Conservation (phyloP, 30 jellyfish, hydroid and myxozoan genomes). For the Sanderia malayensis region DNA sequence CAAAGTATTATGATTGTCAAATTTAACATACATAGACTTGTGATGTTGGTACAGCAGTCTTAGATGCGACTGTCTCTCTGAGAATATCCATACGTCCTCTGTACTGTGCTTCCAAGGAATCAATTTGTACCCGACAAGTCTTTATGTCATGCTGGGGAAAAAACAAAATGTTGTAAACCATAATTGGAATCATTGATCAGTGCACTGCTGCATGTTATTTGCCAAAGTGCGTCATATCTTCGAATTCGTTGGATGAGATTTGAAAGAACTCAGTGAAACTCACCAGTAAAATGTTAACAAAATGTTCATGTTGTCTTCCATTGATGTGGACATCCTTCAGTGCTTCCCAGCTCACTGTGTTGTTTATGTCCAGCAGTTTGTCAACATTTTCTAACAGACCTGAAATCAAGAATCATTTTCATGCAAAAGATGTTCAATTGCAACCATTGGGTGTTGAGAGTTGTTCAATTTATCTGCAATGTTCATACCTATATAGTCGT, state of each 20-base stretch:
- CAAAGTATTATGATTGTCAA: background rate
- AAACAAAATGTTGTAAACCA: no score
- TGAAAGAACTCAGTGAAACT: slow-evolving; percentile 5
- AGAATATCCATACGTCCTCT: slow-evolving; percentile 58
- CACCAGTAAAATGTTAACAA: slow-evolving; percentile 64
- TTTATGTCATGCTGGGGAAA: slow-evolving; percentile 72
- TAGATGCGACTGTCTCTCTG: slow-evolving; percentile 81
- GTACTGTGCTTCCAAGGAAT: slow-evolving; percentile 55
- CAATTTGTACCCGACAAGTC: slow-evolving; percentile 51
- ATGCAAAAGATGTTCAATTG: no score
- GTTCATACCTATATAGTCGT: slow-evolving; percentile 70
- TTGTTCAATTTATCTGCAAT: no score
- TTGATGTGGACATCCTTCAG: slow-evolving; percentile 75
- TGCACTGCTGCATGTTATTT: no score
- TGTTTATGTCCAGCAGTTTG: slow-evolving; percentile 20
- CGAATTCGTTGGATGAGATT: no score
- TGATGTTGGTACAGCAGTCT: slow-evolving; percentile 95
- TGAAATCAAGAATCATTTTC: no score
- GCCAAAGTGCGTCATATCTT: no score
- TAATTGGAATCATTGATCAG: no score
- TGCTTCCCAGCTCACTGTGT: slow-evolving; percentile 50
- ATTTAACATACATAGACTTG: slow-evolving; percentile 73
- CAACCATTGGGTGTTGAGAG: no score
- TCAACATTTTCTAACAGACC: slow-evolving; percentile 67
- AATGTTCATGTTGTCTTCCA: slow-evolving; percentile 85